phyloP scores from a whole-genome alignment of 2,797 vertebrate species.

The Allobates femoralis region DNA sequence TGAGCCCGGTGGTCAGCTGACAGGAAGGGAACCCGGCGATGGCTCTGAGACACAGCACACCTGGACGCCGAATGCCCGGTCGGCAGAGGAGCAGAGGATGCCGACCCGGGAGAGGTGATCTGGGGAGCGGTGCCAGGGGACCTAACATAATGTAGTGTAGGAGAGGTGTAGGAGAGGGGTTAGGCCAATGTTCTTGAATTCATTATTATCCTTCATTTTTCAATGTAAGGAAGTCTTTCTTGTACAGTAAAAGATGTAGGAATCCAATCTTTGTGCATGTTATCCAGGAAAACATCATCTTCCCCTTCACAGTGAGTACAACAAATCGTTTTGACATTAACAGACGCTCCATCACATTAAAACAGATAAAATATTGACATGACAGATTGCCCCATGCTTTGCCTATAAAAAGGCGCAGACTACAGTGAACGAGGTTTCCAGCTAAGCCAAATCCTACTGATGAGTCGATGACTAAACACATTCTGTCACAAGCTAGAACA shows the following conservation, averaged over 20 bases:
- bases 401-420: conserved; percentile 10
- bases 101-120: too few relatives aligned
- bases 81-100: too few relatives aligned
- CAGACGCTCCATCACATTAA: conserved; percentile 41
- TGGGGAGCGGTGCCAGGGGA: too few relatives aligned
- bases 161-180: too few relatives aligned
- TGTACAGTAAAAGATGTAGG: not conserved
- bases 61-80: too few relatives aligned
- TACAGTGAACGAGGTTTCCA: not conserved
- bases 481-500: conserved; percentile 12
- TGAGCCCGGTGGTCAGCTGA: too few relatives aligned
- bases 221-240: not conserved
- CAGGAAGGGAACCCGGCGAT: too few relatives aligned
- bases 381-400: conserved; percentile 42
- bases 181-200: not conserved
- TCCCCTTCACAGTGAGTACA: not conserved
- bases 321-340: conserved; percentile 28
- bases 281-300: not conserved
- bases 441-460: conserved; percentile 34
- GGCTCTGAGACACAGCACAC: too few relatives aligned
- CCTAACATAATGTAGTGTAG: too few relatives aligned
- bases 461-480: conserved; percentile 24
- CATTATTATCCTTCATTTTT: not conserved
- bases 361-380: conserved; percentile 30
- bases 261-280: not conserved